Conservation (phyloP, 1,140 invertebrate genomes). For the Drosophila sucinea region DNA sequence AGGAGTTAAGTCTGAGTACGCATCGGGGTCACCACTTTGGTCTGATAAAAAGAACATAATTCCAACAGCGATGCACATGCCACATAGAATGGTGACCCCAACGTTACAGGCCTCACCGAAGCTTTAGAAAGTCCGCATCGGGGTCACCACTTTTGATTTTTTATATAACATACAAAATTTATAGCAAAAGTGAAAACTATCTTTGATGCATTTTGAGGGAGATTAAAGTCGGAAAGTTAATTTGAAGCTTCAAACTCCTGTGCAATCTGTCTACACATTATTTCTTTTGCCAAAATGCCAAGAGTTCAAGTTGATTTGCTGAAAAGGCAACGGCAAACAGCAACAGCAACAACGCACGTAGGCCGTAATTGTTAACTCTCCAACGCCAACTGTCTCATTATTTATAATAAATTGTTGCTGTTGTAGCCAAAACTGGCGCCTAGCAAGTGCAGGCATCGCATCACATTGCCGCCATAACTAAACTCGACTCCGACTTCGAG, state of each 20-base stretch:
- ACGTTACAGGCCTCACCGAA: too few relatives aligned
- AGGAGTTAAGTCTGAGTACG: too few relatives aligned
- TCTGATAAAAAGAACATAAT: too few relatives aligned
- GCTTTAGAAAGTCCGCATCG: too few relatives aligned
- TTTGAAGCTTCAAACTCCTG: too few relatives aligned
- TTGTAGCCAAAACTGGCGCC: constrained; percentile 52
- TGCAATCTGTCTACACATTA: constrained; percentile 2
- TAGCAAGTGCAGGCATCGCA: constrained; percentile 56
- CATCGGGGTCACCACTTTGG: too few relatives aligned
- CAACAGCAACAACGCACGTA: constrained; percentile 48
- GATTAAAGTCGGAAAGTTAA: not conserved
- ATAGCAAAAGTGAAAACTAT: too few relatives aligned
- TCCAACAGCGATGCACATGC: too few relatives aligned
- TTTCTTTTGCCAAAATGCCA: constrained; percentile 48
- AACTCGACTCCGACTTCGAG: constrained; percentile 19
- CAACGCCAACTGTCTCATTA: constrained; percentile 62
- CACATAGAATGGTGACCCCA: too few relatives aligned
- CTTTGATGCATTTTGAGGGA: not conserved
- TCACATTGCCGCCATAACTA: constrained; percentile 15
- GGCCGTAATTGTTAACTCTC: constrained; percentile 70
- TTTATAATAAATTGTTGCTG: constrained; percentile 64
- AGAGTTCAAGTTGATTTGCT: constrained; percentile 62
- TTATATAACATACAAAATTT: too few relatives aligned
- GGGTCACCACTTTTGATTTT: too few relatives aligned
- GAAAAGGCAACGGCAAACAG: not conserved